These are phyloP conservation scores for Poecilia latipinna DNA, from an alignment of 2,113 vertebrate genomes.

Conservation along the genomic window DNA sequence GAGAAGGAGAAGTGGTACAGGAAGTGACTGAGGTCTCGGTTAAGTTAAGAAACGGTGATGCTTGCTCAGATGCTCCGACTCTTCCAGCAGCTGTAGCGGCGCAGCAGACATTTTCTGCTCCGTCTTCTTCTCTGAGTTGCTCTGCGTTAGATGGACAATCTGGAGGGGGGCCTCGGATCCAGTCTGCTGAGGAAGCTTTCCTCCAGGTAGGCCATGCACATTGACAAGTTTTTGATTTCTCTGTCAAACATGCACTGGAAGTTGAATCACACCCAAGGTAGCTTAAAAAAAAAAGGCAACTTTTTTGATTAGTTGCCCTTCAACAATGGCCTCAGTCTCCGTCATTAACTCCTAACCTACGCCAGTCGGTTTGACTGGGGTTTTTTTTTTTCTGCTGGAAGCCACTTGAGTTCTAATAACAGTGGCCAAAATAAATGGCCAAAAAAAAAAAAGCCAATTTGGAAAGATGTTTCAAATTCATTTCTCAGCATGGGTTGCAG, in stretches of 20 bases:
- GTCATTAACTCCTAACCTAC: background rate
- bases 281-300: background rate
- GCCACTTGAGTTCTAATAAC: background rate
- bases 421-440: background rate
- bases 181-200: slow-evolving; percentile 68
- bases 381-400: background rate
- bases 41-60: slow-evolving; percentile 39
- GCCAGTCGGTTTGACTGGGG: background rate
- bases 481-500: background rate
- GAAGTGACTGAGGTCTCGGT: slow-evolving; percentile 78
- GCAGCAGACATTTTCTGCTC: slow-evolving; percentile 45
- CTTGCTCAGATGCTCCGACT: slow-evolving; percentile 9
- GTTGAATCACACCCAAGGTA: background rate
- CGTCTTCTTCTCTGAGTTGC: slow-evolving; percentile 17
- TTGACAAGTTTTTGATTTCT: background rate
- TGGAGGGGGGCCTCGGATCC: slow-evolving; percentile 62
- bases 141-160: slow-evolving; percentile 37
- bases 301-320: background rate
- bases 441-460: background rate
- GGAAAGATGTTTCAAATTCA: background rate
- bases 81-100: slow-evolving; percentile 6
- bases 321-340: background rate
- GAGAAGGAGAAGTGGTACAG: slow-evolving; percentile 80
- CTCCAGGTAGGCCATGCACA: slow-evolving; percentile 62
- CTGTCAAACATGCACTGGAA: background rate